phyloP scores from a whole-genome alignment of 37 sponge, comb jelly and placozoan species.

The Beroe ovata region DNA sequence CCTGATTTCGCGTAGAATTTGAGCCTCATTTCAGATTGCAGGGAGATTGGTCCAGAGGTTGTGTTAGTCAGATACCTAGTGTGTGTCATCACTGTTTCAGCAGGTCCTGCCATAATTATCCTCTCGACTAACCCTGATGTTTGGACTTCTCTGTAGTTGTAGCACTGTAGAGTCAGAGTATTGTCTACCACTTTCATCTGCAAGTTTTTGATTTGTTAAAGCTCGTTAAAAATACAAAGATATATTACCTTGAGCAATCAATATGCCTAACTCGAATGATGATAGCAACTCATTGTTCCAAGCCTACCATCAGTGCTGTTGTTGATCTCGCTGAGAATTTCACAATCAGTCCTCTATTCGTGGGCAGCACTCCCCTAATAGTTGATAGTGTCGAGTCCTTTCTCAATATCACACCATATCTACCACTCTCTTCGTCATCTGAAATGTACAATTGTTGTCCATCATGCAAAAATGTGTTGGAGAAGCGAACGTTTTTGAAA shows the following conservation, averaged over 20 bases:
- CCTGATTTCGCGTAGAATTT: neutral
- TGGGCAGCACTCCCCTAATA: neutral
- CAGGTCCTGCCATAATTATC: neutral
- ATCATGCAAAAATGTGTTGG: no score
- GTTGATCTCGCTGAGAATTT: neutral
- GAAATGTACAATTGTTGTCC: no score
- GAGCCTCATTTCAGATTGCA: neutral
- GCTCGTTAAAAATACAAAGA: no score
- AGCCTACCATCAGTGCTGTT: neutral
- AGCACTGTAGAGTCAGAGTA: neutral
- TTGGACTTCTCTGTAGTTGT: neutral
- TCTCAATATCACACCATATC: neutral
- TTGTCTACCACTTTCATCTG: neutral
- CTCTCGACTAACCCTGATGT: neutral
- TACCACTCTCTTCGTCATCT: slow-evolving; percentile 9
- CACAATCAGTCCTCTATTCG: neutral
- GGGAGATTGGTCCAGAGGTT: neutral
- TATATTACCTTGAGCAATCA: no score
- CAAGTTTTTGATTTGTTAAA: no score
- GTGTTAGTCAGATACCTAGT: neutral
- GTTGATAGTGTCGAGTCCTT: neutral
- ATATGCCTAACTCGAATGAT: no score
- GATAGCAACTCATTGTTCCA: no score
- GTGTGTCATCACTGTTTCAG: neutral
- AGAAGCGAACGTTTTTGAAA: no score